Percentiles rank a stretch among this genome's conserved stretches.
Conservation (phyloP, 2,797 vertebrate species). For the Pteronotus mesoamericanus region DNA sequence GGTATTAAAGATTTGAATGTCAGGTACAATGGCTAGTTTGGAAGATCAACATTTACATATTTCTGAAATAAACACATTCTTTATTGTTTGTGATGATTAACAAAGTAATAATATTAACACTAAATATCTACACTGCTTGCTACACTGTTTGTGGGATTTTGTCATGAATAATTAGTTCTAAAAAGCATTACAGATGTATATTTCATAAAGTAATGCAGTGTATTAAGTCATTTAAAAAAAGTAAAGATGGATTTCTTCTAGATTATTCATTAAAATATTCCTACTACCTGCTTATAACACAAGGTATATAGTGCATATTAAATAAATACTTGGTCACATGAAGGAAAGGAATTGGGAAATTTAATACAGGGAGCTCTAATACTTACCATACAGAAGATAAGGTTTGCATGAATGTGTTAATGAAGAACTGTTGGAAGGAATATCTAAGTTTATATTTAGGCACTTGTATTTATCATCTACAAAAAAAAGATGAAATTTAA, state of each 20-base stretch:
- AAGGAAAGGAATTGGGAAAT: background rate
- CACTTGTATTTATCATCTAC: background rate
- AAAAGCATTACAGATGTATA: background rate
- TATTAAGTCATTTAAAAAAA: background rate
- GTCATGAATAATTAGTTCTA: background rate
- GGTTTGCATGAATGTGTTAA: background rate
- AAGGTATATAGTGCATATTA: background rate
- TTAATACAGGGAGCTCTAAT: background rate
- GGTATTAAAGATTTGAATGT: background rate
- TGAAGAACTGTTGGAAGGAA: background rate
- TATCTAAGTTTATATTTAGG: background rate
- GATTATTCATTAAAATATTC: background rate
- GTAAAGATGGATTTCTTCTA: background rate
- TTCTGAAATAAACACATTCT: background rate
- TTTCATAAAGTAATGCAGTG: background rate
- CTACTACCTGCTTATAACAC: background rate
- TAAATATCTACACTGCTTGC: background rate
- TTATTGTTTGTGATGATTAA: background rate
- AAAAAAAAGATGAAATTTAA: background rate
- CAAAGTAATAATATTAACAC: background rate
- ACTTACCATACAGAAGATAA: background rate
- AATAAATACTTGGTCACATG: background rate
- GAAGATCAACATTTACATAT: background rate
- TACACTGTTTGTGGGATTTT: background rate
- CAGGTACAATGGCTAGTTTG: background rate